Evolutionary conservation across 1,140 invertebrate species (phyloP), one percentile per base, ranked within the genome.

Genomic region (Colletes gigas): DNA sequence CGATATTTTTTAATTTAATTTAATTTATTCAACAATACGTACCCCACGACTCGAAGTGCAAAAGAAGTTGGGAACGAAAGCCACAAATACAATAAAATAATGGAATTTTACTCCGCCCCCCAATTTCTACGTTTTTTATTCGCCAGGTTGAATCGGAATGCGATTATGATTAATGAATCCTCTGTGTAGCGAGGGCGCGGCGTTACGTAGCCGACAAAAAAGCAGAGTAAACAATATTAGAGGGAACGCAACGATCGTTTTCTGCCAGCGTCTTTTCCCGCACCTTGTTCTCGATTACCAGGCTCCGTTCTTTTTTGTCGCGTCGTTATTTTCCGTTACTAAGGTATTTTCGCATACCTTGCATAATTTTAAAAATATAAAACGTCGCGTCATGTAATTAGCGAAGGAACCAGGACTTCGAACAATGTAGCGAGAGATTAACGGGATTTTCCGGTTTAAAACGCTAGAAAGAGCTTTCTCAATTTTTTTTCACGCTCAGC

Each of bases 111-210:
- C 21, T 69, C 41, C 47, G 50, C 30, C 21, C 19, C 19, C 1
- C 15, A 54, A 17, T 30, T 52, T 70, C 10, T 66, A 55, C 52
- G 17, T 19, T 72, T 82, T 66, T 72, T 66, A 70, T 59, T 50
- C 60, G 17, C 59, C 52, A 39, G 66, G 72, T 80, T 76, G 72
- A 86, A 89, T 89, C 83, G 81, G 69, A 89, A 88, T 80, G 86
- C 78, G 78, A 89, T 89, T 89, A 88, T 89, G 88, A 89, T 88
- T 81, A 89, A 89, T 89, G 84, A 76, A 82, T 69, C 62, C 65
- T 82, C 82, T 63, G 73, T 83, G 69, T 80, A 78, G 65, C 63
- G 39, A 4, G 39, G 55, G 1, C 5, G 17, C 7, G 9, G 5
- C 39, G 54, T 69, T 83, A 76, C 52, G 81, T 82, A 82, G 59